Evolutionary conservation across 2,113 vertebrate species (phyloP).

Genomic region (Bubo bubo): DNA sequence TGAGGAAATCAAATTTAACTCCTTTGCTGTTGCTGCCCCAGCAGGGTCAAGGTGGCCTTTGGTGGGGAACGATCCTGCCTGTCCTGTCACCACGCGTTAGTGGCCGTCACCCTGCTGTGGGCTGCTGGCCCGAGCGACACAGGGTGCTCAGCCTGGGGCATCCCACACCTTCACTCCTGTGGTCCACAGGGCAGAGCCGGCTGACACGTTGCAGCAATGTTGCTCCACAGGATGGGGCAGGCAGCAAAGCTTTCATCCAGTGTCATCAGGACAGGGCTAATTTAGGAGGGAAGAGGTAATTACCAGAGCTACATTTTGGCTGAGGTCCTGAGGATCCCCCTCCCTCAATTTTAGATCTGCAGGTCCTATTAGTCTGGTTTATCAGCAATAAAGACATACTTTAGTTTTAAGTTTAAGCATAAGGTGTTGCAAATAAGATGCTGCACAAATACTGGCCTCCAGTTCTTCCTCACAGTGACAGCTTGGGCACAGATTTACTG

Average conservation of each 20-base stretch:
- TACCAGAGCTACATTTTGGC: not conserved
- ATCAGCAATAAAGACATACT: not conserved
- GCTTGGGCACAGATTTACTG: not conserved
- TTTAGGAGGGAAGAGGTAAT: not conserved
- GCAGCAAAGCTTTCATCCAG: not conserved
- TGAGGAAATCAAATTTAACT: not conserved
- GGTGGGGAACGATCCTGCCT: not conserved
- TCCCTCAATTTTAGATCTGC: not conserved
- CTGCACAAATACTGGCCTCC: not conserved
- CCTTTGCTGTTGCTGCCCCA: not conserved
- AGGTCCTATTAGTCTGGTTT: not conserved
- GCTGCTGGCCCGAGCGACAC: not conserved
- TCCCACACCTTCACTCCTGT: fast-evolving
- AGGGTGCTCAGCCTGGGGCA: not conserved
- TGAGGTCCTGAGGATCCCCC: not conserved
- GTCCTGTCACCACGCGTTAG: fast-evolving
- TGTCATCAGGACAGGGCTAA: not conserved
- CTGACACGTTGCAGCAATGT: fast-evolving
- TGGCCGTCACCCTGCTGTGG: not conserved
- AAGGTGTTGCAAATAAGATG: not conserved
- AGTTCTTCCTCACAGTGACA: not conserved
- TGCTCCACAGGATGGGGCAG: not conserved
- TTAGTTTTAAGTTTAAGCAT: not conserved
- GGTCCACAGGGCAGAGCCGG: fast-evolving
- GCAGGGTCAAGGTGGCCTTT: not conserved